Conservation (phyloP, 2,888 invertebrate genomes). For the Conus canariensis region DNA sequence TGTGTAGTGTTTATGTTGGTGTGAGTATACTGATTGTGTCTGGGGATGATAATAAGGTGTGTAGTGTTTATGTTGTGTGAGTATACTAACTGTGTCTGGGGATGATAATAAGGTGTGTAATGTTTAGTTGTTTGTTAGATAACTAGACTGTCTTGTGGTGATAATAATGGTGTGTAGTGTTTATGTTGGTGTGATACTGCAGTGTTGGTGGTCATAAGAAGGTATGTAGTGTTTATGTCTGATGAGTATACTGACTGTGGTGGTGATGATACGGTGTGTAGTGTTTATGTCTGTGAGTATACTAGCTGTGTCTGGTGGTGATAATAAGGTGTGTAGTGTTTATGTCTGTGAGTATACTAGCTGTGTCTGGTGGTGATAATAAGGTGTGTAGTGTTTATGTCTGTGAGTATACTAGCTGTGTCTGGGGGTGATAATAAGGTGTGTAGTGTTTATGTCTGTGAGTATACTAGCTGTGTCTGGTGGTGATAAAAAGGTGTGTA, state of each 20-base stretch:
- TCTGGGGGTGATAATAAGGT: background rate
- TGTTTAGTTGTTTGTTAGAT: conserved; percentile 80
- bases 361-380: no score
- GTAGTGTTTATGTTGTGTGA: conserved; percentile 74
- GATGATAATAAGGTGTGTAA: conserved; percentile 91
- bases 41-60: conserved; percentile 95
- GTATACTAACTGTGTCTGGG: conserved; percentile 86
- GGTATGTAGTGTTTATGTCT: background rate
- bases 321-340: conserved; percentile 86
- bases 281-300: conserved; percentile 80
- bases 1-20: conserved; percentile 82
- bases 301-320: conserved; percentile 86
- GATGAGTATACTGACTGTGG: conserved; percentile 80
- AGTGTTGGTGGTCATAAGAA: conserved; percentile 80
- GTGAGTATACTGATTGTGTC: conserved; percentile 98
- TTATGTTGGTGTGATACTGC: conserved; percentile 82
- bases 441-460: background rate
- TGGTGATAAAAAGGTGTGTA: conserved; percentile 89
- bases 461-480: conserved; percentile 83
- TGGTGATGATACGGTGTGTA: conserved; percentile 91
- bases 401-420: conserved; percentile 82
- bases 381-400: background rate
- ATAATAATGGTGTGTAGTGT: conserved; percentile 87
- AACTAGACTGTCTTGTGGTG: conserved; percentile 90
- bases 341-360: conserved; percentile 74